Evolutionary conservation across 1,140 invertebrate genomes (phyloP), one percentile per base, ranked within the genome.

Genomic region (Bombus huntii): DNA sequence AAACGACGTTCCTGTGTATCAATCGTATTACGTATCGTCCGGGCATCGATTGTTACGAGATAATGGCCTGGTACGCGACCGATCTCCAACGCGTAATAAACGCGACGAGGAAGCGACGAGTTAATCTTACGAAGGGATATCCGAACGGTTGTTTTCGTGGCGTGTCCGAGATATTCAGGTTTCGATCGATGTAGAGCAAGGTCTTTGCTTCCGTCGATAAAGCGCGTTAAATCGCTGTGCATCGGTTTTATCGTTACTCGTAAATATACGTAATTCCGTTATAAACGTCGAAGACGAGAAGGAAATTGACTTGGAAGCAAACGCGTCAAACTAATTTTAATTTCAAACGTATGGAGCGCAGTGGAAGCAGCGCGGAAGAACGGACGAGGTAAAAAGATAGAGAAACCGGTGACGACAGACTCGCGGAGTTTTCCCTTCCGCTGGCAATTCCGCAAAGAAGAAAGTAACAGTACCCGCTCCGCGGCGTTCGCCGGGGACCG

Each of bases 391-490:
- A 71, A 37, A 31, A 12, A 72, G 39, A 25, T 31, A 31, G 78
- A n/a, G 44, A n/a, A 12, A 22, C 22, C 59, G 25, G 18, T 47
- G 68, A 70, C 34, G 66, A 53, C 44, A 4, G 66, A 66, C 57
- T 18, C 53, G 62, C 73, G 37, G 59, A 77, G 71, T 81, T 87
- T 82, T 87, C 89, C 78, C 68, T 68, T 80, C 47, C 28, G 70
- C 42, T 28, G 66, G 83, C 66, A 71, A 85, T 89, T 85, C 77
- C 62, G 79, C 87, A 81, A 87, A 86, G 88, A 90, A 87, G 85
- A 89, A 91, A 91, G 91, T 93, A 93, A 93, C 91, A 92, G 92
- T 93, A 93, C 90, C 81, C 53, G 83, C 15, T 47, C 6, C 87
- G 85, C 88, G 72, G 75, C 88, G 89, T 90, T 91, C 72, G 47